Conservation (phyloP, 30 jellyfish, hydroid and myxozoan species). For the Nemopilema nomurai region DNA sequence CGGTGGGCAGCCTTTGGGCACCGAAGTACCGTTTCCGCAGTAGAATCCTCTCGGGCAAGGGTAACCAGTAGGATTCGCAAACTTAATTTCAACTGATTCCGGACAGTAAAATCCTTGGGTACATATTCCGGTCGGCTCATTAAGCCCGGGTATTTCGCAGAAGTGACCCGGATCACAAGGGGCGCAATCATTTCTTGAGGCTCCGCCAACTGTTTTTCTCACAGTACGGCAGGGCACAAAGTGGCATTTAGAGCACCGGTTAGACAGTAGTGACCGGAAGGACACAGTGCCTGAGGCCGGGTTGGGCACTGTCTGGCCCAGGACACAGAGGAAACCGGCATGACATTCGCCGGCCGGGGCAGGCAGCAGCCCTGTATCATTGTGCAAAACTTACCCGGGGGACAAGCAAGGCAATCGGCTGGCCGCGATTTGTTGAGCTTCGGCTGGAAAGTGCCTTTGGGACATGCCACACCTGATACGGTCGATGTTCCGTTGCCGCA, state of each 20-base stretch:
- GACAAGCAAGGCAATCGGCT: conserved; percentile 77
- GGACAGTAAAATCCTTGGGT: conserved; percentile 92
- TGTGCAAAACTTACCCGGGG: conserved; percentile 90
- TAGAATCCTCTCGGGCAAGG: conserved; percentile 85
- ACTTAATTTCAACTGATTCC: conserved; percentile 48
- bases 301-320: conserved; percentile 75
- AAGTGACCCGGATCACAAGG: conserved; percentile 94
- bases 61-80: conserved; percentile 64
- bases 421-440: conserved; percentile 43
- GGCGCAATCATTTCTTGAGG: conserved; percentile 68
- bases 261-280: conserved; percentile 81
- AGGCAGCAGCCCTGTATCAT: conserved; percentile 70
- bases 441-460: conserved; percentile 87
- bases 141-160: conserved; percentile 82
- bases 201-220: conserved; percentile 80
- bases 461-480: conserved; percentile 68
- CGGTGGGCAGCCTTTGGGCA: conserved; percentile 89
- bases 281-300: conserved; percentile 86
- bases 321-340: conserved; percentile 82
- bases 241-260: conserved; percentile 74
- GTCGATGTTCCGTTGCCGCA: conserved; percentile 79
- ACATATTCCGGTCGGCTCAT: conserved; percentile 85
- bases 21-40: conserved; percentile 87
- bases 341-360: conserved; percentile 82
- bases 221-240: conserved; percentile 91